Evolutionary conservation across 2,113 vertebrate genomes (phyloP), one percentile per base, ranked within the genome.

Genomic region (Xiphias gladius): DNA sequence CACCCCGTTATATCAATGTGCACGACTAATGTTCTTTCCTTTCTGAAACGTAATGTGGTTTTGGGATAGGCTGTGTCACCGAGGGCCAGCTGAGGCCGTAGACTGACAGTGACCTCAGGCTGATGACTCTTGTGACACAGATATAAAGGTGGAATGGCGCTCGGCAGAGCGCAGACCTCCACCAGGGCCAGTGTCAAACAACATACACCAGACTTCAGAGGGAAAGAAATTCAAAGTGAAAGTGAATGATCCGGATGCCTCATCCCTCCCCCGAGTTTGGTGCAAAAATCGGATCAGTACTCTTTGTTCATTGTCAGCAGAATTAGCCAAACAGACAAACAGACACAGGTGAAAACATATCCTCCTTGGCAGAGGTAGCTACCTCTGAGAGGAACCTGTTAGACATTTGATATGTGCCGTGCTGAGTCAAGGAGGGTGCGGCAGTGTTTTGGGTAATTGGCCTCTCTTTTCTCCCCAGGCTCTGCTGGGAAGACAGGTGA

Each of bases 391-490:
- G 50, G 79, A 92, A 88, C 85, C 83, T 52, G 83, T 84, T 82
- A 10, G 73, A 79, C 75, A 76, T 65, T 46, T 76, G 76, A 89
- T 81, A 65, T 32, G 75, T 67, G 82, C 64, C 76, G 62, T 1
- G 69, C 65, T 19, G 62, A 80, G 79, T 57, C 41, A 46, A 73
- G 75, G 32, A 68, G 63, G 88, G 87, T 5, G 67, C 20, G 35
- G 76, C 76, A n/a, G 67, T 37, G 16, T 84, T 90, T 88, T 72
- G 20, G 5, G 39, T 82, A 84, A 88, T 88, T 76, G 81, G 74
- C 81, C 68, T 72, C 74, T 87, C 76, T 76, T 89, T 76, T 72
- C 76, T 50, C 64, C n/a, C 5, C 22, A 26, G 41, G 76, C 82
- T 88, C 35, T 3, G 32, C 68, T 66, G 79, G 64, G 52, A 75